A percentile compares a stretch with the other conserved stretches of the same genome.
These are phyloP conservation scores for Columba janthina DNA, from an alignment of 2,113 vertebrate species.

Conservation along the genomic window DNA sequence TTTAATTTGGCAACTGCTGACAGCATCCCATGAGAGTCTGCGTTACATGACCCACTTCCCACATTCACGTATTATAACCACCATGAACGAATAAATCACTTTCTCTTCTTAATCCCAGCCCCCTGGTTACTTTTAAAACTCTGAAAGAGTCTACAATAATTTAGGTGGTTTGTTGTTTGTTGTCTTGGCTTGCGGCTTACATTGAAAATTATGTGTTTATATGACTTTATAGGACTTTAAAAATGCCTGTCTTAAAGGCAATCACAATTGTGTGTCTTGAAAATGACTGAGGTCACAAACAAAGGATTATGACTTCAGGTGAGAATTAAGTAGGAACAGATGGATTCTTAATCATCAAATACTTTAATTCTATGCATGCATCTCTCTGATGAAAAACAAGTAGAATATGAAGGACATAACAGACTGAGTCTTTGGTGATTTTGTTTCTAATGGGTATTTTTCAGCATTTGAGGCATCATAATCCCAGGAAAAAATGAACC, in stretches of 20 bases:
- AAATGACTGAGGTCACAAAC: conserved; percentile 46
- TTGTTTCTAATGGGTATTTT: neutral
- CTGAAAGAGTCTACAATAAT: neutral
- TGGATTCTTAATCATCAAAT: conserved; percentile 65
- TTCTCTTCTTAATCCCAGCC: neutral
- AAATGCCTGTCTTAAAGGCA: conserved; percentile 21
- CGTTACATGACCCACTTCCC: neutral
- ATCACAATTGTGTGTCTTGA: neutral
- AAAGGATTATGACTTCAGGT: conserved; percentile 55
- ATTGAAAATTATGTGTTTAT: neutral
- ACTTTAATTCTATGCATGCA: conserved; percentile 40
- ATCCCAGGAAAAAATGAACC: neutral
- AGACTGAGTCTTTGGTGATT: neutral
- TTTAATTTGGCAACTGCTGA: neutral
- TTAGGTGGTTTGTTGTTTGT: neutral
- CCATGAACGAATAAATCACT: neutral
- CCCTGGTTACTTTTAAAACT: neutral
- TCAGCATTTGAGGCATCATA: neutral
- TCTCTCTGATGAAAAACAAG: conserved; percentile 32
- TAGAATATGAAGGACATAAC: conserved; percentile 6
- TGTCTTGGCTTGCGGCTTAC: neutral
- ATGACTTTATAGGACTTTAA: neutral
- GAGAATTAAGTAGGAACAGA: conserved; percentile 62
- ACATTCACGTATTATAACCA: neutral
- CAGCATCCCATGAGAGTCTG: neutral